A percentile compares a stretch with the other conserved stretches of the same genome.
Conservation (phyloP, 2,113 vertebrate genomes). For the Pelecanus crispus region DNA sequence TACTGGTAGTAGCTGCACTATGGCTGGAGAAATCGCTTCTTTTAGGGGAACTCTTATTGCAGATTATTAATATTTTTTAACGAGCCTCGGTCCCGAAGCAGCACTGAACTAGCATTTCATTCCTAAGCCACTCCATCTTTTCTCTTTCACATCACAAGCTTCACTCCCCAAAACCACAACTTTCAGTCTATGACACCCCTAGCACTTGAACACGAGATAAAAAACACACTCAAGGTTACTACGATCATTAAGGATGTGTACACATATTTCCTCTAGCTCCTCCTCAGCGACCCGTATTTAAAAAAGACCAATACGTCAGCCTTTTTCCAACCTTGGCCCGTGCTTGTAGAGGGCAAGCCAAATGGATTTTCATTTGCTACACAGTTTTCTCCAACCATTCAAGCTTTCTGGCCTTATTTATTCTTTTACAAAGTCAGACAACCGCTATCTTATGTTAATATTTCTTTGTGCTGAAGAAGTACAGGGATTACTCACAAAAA, state of each 20-base stretch:
- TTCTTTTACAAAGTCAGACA: not conserved
- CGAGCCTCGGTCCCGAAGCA: not conserved
- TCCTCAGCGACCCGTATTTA: not conserved
- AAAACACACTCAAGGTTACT: not conserved
- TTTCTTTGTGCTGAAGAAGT: not conserved
- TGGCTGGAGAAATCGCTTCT: not conserved
- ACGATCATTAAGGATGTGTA: not conserved
- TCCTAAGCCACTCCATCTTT: not conserved
- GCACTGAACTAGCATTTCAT: not conserved
- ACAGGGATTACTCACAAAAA: slow-evolving; percentile 23
- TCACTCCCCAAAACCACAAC: not conserved
- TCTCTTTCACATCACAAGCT: not conserved
- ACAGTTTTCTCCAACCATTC: not conserved
- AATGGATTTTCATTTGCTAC: not conserved
- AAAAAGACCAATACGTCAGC: not conserved
- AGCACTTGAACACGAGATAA: not conserved
- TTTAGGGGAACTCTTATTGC: not conserved
- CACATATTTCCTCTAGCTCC: not conserved
- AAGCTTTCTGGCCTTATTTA: not conserved
- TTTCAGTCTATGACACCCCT: not conserved
- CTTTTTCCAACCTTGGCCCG: not conserved
- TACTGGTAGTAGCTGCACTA: too few species aligned
- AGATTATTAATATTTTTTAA: not conserved
- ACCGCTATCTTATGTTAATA: not conserved
- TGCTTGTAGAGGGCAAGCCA: not conserved